phyloP scores from a whole-genome alignment of 2,888 invertebrate species.

The Standfussiana lucernea region DNA sequence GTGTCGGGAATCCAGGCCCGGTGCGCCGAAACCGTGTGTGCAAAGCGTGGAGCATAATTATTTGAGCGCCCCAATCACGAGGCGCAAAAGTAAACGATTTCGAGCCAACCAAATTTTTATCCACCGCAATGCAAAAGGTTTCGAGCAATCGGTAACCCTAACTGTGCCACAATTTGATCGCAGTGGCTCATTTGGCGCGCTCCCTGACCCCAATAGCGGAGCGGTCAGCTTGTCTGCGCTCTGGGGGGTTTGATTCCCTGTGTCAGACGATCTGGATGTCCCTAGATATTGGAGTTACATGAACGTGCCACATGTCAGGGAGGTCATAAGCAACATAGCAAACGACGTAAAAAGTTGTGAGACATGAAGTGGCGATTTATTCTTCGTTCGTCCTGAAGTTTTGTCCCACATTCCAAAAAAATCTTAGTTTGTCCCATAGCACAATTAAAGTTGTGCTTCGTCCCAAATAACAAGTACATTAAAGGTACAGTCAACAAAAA shows the following conservation, averaged over 20 bases:
- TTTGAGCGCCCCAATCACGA: neutral
- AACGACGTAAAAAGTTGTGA: neutral
- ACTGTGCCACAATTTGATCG: conserved; percentile 7
- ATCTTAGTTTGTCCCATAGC: no score
- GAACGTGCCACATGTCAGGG: neutral
- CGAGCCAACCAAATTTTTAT: neutral
- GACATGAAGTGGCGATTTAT: neutral
- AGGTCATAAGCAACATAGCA: neutral
- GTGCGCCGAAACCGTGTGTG: no score
- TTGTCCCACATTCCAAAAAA: no score
- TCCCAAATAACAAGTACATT: no score
- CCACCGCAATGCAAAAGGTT: neutral
- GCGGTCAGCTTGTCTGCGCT: conserved; percentile 24
- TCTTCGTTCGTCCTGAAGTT: no score
- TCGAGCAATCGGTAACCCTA: neutral
- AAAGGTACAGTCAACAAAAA: no score
- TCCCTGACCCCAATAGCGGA: conserved; percentile 39
- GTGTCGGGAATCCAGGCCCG: no score
- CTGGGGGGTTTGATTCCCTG: conserved; percentile 39
- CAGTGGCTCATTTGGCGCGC: conserved; percentile 45
- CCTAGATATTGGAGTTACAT: neutral
- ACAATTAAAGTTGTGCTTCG: no score
- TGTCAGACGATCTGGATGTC: neutral
- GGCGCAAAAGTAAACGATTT: neutral
- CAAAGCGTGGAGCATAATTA: neutral